A percentile compares a stretch with the other conserved stretches of the same genome.
phyloP scores from a whole-genome alignment of 2,888 invertebrate species.

The Erebia palarica region DNA sequence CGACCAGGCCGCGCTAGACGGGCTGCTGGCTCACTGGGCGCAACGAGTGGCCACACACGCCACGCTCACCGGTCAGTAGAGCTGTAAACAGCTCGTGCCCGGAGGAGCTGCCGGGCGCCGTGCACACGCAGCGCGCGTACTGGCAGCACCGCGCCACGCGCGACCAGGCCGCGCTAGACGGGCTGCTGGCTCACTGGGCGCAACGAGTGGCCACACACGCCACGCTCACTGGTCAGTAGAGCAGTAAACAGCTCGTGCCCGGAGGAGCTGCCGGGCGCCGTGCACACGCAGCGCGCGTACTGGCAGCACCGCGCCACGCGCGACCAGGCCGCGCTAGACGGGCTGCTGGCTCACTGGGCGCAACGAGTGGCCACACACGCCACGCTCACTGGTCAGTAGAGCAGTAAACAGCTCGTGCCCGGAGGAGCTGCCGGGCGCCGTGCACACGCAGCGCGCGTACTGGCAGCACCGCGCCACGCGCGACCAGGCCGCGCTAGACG shows the following conservation, averaged over 20 bases:
- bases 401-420: slow-evolving; percentile 78
- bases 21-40: slow-evolving; percentile 85
- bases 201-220: slow-evolving; percentile 81
- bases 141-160: slow-evolving; percentile 85
- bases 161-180: slow-evolving; percentile 82
- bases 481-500: slow-evolving; percentile 82
- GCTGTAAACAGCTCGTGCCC: slow-evolving; percentile 78
- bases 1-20: slow-evolving; percentile 82
- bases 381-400: slow-evolving; percentile 81
- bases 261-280: too few species aligned
- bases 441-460: slow-evolving; percentile 83
- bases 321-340: slow-evolving; percentile 83
- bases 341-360: slow-evolving; percentile 85
- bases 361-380: slow-evolving; percentile 82
- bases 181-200: slow-evolving; percentile 85
- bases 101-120: slow-evolving; percentile 69
- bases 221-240: slow-evolving; percentile 47
- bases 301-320: slow-evolving; percentile 82
- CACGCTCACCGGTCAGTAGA: slow-evolving; percentile 81
- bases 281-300: too few species aligned
- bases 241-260: background rate
- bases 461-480: slow-evolving; percentile 85
- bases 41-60: slow-evolving; percentile 82
- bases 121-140: slow-evolving; percentile 83
- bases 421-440: slow-evolving; percentile 69